phyloP scores from a whole-genome alignment of 1,140 invertebrate genomes.

The Lepeophtheirus salmonis region DNA sequence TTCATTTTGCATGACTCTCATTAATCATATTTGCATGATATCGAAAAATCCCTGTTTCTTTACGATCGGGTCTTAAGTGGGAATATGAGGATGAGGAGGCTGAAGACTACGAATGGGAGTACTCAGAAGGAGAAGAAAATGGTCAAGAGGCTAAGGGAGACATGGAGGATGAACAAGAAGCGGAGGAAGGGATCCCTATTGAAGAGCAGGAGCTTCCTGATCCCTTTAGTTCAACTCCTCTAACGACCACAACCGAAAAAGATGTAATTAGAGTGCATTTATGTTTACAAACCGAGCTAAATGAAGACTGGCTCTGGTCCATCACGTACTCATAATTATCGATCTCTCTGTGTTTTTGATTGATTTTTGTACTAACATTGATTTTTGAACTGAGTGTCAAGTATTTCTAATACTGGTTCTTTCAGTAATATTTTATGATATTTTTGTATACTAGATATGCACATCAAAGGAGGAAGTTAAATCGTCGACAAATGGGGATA shows the following conservation, averaged over 20 bases:
- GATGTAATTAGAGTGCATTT: too few relatives aligned
- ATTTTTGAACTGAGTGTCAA: too few relatives aligned
- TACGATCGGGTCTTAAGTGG: slow-evolving; percentile 10
- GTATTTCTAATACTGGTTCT: too few relatives aligned
- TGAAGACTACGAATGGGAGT: slow-evolving; percentile 16
- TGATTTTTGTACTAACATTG: too few relatives aligned
- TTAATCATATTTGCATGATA: background rate
- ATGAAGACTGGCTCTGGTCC: too few relatives aligned
- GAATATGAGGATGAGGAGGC: slow-evolving; percentile 7
- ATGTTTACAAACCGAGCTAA: too few relatives aligned
- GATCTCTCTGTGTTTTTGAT: too few relatives aligned
- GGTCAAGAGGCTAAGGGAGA: background rate
- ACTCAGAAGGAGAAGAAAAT: slow-evolving; percentile 5
- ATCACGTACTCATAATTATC: too few relatives aligned
- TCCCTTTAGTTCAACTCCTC: slow-evolving; percentile 3
- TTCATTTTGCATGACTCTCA: background rate
- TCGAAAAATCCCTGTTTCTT: background rate
- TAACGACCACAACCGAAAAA: background rate
- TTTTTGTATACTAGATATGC: background rate
- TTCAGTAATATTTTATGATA: too few relatives aligned
- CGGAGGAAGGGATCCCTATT: background rate
- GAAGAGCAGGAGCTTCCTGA: slow-evolving; percentile 12
- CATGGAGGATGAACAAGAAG: slow-evolving; percentile 1
- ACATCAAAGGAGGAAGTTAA: background rate
- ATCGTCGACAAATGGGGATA: background rate